Evolutionary conservation across 2,113 vertebrate species (phyloP), one percentile per base, ranked within the genome.

Genomic region (Antennarius striatus): DNA sequence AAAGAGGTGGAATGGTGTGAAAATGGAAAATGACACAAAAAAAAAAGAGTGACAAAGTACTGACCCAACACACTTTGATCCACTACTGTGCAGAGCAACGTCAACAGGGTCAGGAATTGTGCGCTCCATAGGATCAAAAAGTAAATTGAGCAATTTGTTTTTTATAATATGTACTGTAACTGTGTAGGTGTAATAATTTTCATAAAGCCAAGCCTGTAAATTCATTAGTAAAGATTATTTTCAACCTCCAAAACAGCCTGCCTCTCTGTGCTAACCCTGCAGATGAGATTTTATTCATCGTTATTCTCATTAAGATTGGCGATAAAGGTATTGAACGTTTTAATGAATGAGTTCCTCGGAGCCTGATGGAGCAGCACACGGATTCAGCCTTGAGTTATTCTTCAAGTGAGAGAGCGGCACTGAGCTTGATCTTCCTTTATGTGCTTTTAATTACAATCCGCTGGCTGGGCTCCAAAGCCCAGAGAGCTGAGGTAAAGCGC

Each of bases 361-460:
- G 76, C 75, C 71, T 77, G 83, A 79, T 72, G 16, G 74, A 65
- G 75, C 71, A 43, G 58, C 61, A 80, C 66, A 22, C 4, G 10
- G 60, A 47, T 77, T 73, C 63, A 28, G 68, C 87, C 80, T 77
- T 2, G 4, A 75, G 84, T 71, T 73, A 13, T 57, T 58, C 66
- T 68, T 64, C 72, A 68, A 68, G 43, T 72, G 73, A 82, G 59
- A 64, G 66, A 61, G 80, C 66, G 39, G 61, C 67, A 10, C 77
- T 77, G 80, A 73, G 81, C 80, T 79, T 86, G 87, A 89, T 89
- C 84, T 77, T 75, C 84, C 77, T 89, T 85, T 82, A 89, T 91
- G 71, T 63, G 6, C 83, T 86, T 89, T 89, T 91, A 91, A 89
- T 90, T 90, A 91, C 85, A 78, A 81, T 65, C 8, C 72, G 83